These are phyloP conservation scores for Chromobotia macracanthus DNA, from an alignment of 2,797 vertebrate genomes.

Conservation along the genomic window DNA sequence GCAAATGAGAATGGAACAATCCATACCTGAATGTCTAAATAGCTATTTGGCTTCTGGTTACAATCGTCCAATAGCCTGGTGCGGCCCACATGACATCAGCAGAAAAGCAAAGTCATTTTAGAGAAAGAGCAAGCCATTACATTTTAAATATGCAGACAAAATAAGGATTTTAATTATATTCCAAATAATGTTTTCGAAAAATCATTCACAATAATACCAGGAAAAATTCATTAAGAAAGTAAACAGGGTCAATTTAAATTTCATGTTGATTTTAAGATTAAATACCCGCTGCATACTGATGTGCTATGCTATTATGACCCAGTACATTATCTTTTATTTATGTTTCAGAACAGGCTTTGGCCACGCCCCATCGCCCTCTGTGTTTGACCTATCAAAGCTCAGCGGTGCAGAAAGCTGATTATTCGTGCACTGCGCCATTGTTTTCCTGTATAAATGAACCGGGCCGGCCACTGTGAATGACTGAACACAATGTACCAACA, in stretches of 20 bases:
- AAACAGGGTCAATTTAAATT: background rate
- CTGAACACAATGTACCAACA: conserved; percentile 47
- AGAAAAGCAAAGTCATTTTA: background rate
- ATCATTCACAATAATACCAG: no score
- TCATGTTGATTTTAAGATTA: background rate
- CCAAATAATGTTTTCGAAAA: no score
- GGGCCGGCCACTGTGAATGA: conserved; percentile 24
- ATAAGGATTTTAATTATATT: background rate
- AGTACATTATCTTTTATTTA: background rate
- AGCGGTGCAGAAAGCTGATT: conserved; percentile 36
- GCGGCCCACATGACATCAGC: background rate
- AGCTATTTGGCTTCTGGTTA: background rate
- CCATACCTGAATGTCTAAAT: background rate
- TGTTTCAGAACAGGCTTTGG: conserved; percentile 21
- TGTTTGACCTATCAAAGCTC: conserved; percentile 33
- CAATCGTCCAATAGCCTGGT: background rate
- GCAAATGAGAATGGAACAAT: background rate
- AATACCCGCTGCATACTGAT: background rate
- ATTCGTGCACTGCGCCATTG: conserved; percentile 23
- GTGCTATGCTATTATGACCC: background rate
- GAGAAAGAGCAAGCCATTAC: background rate
- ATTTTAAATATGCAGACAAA: background rate
- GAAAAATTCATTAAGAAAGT: no score
- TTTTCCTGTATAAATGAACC: conserved; percentile 30
- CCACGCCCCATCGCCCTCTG: conserved; percentile 6